Evolutionary conservation across 2,113 vertebrate genomes (phyloP), one percentile per base, ranked within the genome.

Genomic region (Oncorhynchus tshawytscha): DNA sequence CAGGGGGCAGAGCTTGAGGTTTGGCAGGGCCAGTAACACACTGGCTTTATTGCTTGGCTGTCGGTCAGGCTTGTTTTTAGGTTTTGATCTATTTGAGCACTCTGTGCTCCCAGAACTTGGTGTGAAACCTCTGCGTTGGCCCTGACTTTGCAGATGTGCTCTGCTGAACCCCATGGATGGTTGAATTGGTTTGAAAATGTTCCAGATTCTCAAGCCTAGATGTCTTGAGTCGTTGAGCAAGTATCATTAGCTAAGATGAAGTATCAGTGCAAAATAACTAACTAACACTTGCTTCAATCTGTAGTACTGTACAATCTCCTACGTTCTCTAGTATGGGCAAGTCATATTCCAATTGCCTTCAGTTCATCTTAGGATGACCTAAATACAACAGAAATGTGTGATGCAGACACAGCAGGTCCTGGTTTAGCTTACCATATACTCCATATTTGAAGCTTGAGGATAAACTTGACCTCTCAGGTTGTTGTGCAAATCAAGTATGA

Each of bases 371-470:
- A 62, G 59, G 8, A 24, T 62, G 18, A 62, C 5, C 51, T 16
- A 54, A 54, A 54, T 54, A 54, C 18, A 62, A 20, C 20, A 67
- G 1, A 25, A 67, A 68, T 13, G 16, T 70, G 27, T 69, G 29
- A 60, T 59, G 20, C 11, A 34, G 22, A 72, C 25, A 29, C 62
- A 12, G 25, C 22, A 22, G 11, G 5, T 27, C 20, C 18, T 34
- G 24, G 20, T 5, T 72, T 48, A 12, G 20, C 95, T 95, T 92
- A 99, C 98, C 98, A 99, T 99, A 90, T 96, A 96, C 89, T 99
- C 97, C 97, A 99, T 99, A 92, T 99, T 99, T 80, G 98, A 96
- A 74, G 98, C 96, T 54, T 96, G 94, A 74, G 98, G 98, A 88
- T 97, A 93, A 78, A 99, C 97, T 85, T 99, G 95, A 88, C 97